Base-by-base conservation (phyloP, 2,797 vertebrate genomes). In the Tenualosa ilisha region DNA sequence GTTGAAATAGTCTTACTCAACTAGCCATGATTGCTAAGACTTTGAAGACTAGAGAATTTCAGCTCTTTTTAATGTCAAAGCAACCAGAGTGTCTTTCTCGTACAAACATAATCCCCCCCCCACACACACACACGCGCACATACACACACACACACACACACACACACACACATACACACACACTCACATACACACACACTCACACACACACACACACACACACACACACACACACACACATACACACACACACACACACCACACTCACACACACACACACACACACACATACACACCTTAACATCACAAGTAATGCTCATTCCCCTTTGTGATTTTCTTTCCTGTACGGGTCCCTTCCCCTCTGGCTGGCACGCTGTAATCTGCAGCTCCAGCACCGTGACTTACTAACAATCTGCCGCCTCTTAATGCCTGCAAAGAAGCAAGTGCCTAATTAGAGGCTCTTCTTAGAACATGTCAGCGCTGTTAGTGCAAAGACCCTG, bases 41-140 rank as follows among this genome's bases (percentile, higher is more conserved):
- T 88, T 83, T 81, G 40, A 83, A 81, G 68, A 56, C 63, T 31
- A 37, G 72, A 40, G 43, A 83, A 15, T 83, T 56, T 87, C 26
- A 83, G 22, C 40, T 79, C 49, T 82, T 84, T 82, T 37, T 84
- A 31, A 54, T 82, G 59, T n/a, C 59, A 63, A n/a, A 63, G 1
- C 6, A 24, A 63, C n/a, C 22, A 63, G 2, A 3, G 24, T 65
- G 2, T 15, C 63, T 65, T 26, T 3, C 63, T 65, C 63, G 20
- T 15, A 20, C 68, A 43, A 6, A 20, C 68, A 75, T 37, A 75
- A 31, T 31, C 31, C 31, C 31, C 24, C 22, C 24, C n/a, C 24
- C 7, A 12, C 61, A 65, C 61, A 26, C n/a, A 65, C 61, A 65
- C 61, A 26, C 61, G 2, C n/a, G 9, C n/a, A 65, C n/a, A 26